Percentiles rank a stretch among this genome's conserved stretches.
These are phyloP conservation scores for Gymnosoma rotundatum DNA, from an alignment of 2,888 invertebrate species.

Conservation along the genomic window DNA sequence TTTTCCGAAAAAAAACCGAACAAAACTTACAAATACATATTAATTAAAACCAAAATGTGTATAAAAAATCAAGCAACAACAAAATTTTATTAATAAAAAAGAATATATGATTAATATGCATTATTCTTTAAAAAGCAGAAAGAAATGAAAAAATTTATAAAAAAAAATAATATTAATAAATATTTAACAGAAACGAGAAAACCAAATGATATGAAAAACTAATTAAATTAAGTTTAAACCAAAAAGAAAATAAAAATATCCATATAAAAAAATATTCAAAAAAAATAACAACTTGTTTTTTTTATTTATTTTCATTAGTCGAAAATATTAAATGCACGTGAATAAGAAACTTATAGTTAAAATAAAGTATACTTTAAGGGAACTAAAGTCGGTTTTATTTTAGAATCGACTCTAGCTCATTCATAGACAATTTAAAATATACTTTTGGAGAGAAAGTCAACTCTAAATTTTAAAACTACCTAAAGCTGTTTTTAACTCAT, in stretches of 20 bases:
- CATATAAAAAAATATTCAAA: conserved; percentile 61
- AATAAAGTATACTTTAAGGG: too few relatives aligned
- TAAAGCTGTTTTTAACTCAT: too few relatives aligned
- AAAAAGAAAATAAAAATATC: conserved; percentile 44
- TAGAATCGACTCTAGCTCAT: too few relatives aligned
- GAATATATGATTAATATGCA: conserved; percentile 62
- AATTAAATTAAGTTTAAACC: conserved; percentile 46
- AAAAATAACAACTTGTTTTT: conserved; percentile 37
- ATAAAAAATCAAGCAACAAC: conserved; percentile 72
- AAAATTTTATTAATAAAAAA: conserved; percentile 55
- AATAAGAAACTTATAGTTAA: too few relatives aligned
- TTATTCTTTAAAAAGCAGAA: conserved; percentile 57
- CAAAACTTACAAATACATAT: background rate
- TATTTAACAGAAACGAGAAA: conserved; percentile 42
- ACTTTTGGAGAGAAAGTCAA: too few relatives aligned
- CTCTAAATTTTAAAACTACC: too few relatives aligned
- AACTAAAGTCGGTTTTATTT: too few relatives aligned
- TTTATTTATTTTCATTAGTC: background rate
- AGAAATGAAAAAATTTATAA: conserved; percentile 35
- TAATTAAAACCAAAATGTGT: conserved; percentile 42
- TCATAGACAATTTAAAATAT: too few relatives aligned
- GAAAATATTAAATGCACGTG: too few relatives aligned
- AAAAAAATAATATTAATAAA: conserved; percentile 51
- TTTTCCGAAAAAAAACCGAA: background rate
- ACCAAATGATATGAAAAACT: conserved; percentile 28